A percentile compares a stretch with the other conserved stretches of the same genome.
Conservation (phyloP, 2,113 vertebrate genomes). For the Coracopsis vasa region DNA sequence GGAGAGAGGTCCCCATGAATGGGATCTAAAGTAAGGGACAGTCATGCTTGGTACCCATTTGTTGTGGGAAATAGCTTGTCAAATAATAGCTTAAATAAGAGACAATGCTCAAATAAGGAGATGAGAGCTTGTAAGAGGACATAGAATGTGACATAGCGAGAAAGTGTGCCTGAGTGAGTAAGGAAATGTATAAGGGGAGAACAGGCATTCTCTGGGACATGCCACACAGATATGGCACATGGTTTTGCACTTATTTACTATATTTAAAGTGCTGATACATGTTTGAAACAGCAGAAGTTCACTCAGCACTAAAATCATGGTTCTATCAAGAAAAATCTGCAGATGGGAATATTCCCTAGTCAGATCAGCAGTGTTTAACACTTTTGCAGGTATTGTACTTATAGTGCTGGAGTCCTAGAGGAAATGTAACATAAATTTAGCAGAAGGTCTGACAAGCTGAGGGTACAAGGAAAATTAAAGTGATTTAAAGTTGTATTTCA, state of each 20-base stretch:
- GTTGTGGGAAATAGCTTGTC: not conserved
- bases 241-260: not conserved
- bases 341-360: not conserved
- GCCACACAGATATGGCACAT: fast-evolving
- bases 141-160: not conserved
- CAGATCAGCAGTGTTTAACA: not conserved
- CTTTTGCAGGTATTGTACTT: not conserved
- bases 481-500: not conserved
- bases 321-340: not conserved
- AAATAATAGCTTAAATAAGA: not conserved
- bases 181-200: not conserved
- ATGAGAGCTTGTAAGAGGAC: not conserved
- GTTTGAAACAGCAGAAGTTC: not conserved
- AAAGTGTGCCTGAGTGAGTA: not conserved
- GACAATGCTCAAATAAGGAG: not conserved
- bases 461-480: not conserved
- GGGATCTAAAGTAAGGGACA: not conserved
- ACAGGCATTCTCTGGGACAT: not conserved
- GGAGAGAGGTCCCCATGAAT: not conserved
- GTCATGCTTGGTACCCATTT: not conserved
- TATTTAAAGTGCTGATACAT: not conserved
- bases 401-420: not conserved
- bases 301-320: not conserved
- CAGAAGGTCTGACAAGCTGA: not conserved
- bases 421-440: not conserved